These are phyloP conservation scores for Leucopternis melanops DNA, from an alignment of 2,113 vertebrate genomes.

Conservation along the genomic window DNA sequence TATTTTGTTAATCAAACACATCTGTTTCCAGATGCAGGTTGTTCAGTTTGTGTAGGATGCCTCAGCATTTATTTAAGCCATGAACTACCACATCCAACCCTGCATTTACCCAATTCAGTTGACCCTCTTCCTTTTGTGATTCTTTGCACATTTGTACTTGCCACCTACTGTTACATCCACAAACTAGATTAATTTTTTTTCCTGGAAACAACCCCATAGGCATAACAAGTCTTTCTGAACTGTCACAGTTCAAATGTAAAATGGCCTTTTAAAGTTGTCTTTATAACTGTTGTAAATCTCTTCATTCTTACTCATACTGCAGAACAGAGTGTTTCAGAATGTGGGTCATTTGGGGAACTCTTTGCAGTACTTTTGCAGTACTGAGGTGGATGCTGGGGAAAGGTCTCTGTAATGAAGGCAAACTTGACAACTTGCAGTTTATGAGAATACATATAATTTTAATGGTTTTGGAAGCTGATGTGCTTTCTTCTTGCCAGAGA, in stretches of 20 bases:
- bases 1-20: background rate
- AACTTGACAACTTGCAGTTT: background rate
- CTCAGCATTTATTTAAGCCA: background rate
- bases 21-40: background rate
- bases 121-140: background rate
- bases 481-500: background rate
- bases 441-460: background rate
- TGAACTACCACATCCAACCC: background rate
- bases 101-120: background rate
- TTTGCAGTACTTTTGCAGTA: background rate
- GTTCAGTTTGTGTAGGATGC: background rate
- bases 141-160: background rate
- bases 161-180: background rate
- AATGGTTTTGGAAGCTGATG: background rate
- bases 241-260: background rate
- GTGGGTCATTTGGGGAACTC: background rate
- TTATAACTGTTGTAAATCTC: background rate
- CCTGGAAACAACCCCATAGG: background rate
- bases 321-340: background rate
- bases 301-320: background rate
- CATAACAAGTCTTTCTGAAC: background rate
- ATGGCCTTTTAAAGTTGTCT: background rate
- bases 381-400: background rate
- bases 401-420: background rate
- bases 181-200: background rate